Evolutionary conservation across 1,140 invertebrate genomes (phyloP).

Genomic region (Papilio xuthus): DNA sequence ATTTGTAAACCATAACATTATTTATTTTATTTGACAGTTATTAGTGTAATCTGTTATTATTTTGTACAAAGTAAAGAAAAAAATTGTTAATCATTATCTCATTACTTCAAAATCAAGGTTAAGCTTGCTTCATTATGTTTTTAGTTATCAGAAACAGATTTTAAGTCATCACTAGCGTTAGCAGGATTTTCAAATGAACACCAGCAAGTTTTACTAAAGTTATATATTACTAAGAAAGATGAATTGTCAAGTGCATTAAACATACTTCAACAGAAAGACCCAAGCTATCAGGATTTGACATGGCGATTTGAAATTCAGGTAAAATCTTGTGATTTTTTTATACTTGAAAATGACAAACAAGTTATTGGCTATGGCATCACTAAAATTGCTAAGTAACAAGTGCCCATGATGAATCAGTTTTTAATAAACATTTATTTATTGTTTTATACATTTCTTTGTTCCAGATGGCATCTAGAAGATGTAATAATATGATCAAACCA

Average conservation of each 20-base stretch:
- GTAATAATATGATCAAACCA: slow-evolving; percentile 63
- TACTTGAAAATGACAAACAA: too few relatives aligned
- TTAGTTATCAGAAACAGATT: slow-evolving; percentile 72
- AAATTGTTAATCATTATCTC: too few relatives aligned
- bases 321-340: slow-evolving; percentile 10
- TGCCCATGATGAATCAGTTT: too few relatives aligned
- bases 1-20: too few relatives aligned
- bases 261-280: slow-evolving; percentile 64
- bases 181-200: slow-evolving; percentile 71
- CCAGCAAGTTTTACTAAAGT: slow-evolving; percentile 68
- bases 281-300: slow-evolving; percentile 63
- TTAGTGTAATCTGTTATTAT: too few relatives aligned
- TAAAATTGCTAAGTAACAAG: too few relatives aligned
- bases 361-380: too few relatives aligned
- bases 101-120: too few relatives aligned
- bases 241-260: slow-evolving; percentile 64
- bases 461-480: slow-evolving; percentile 63
- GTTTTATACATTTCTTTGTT: slow-evolving; percentile 38
- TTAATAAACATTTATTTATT: neutral
- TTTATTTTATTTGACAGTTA: too few relatives aligned
- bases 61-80: too few relatives aligned
- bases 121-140: too few relatives aligned
- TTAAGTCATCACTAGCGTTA: slow-evolving; percentile 68
- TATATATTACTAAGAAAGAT: slow-evolving; percentile 67
- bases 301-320: slow-evolving; percentile 78